Conservation (phyloP, 1,140 invertebrate genomes). For the Mamestra configurata region DNA sequence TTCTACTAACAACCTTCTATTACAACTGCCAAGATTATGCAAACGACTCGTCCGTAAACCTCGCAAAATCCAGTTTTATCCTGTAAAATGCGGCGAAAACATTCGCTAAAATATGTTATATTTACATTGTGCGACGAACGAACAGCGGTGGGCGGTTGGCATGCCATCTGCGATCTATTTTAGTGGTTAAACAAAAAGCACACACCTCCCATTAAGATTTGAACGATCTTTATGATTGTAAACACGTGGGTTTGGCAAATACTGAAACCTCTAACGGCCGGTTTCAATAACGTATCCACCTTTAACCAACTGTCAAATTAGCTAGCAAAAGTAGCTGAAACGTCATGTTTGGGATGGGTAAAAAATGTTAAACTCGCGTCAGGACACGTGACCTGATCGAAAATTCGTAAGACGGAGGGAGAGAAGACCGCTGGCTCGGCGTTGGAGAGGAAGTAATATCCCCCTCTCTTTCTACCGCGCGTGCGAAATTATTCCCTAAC, state of each 20-base stretch:
- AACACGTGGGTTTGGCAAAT: conserved; percentile 2
- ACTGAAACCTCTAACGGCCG: no score
- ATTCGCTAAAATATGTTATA: conserved; percentile 2
- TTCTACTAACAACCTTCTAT: background rate
- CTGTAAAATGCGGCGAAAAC: background rate
- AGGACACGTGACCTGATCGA: no score
- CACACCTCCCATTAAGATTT: conserved; percentile 31
- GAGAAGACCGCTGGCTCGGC: no score
- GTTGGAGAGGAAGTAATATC: no score
- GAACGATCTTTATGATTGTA: conserved; percentile 1
- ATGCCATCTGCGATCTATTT: conserved; percentile 21
- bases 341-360: no score
- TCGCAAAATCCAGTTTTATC: background rate
- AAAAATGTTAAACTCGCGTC: no score
- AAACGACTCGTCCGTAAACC: background rate
- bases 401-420: no score
- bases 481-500: no score
- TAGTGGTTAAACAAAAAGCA: conserved; percentile 15
- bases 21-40: background rate
- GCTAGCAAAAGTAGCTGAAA: no score
- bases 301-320: no score
- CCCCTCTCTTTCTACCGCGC: no score
- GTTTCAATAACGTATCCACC: no score
- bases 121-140: background rate
- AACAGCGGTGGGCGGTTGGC: conserved; percentile 28